phyloP scores from a whole-genome alignment of 53 echinoderm and acorn worm species.

The Holothuria leucospilota region DNA sequence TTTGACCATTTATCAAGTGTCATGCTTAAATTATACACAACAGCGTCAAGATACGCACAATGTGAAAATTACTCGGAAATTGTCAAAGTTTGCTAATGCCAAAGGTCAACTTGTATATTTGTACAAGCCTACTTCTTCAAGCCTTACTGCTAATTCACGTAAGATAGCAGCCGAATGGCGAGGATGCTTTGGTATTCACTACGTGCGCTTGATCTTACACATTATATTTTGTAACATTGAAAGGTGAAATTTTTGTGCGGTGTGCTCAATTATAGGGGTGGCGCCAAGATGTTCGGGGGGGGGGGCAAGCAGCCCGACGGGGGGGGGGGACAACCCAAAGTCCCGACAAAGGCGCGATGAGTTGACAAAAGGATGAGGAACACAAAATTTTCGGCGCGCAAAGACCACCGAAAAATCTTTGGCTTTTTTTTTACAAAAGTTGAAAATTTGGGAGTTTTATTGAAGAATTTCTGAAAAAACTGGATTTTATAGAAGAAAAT shows the following conservation, averaged over 20 bases:
- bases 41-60: conserved; percentile 35
- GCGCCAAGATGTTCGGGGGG: too few relatives aligned
- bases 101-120: conserved; percentile 47
- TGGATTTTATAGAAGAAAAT: too few relatives aligned
- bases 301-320: too few relatives aligned
- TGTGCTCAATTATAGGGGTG: too few relatives aligned
- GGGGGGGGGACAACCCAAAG: too few relatives aligned
- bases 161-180: conserved; percentile 50
- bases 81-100: conserved; percentile 6
- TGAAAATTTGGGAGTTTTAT: too few relatives aligned
- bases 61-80: conserved; percentile 7
- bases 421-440: too few relatives aligned
- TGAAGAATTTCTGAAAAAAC: too few relatives aligned
- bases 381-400: too few relatives aligned
- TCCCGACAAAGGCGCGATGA: too few relatives aligned
- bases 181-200: conserved; percentile 39
- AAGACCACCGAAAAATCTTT: too few relatives aligned
- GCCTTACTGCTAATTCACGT: conserved; percentile 31
- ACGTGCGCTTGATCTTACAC: conserved; percentile 49
- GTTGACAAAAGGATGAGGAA: too few relatives aligned
- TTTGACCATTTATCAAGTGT: conserved; percentile 39
- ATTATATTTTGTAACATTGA: conserved; percentile 25
- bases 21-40: neutral
- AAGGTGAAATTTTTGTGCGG: conserved; percentile 47
- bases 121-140: conserved; percentile 34